Evolutionary conservation across 2,888 invertebrate species (phyloP), one percentile per base, ranked within the genome.

Genomic region (Acronicta psi): DNA sequence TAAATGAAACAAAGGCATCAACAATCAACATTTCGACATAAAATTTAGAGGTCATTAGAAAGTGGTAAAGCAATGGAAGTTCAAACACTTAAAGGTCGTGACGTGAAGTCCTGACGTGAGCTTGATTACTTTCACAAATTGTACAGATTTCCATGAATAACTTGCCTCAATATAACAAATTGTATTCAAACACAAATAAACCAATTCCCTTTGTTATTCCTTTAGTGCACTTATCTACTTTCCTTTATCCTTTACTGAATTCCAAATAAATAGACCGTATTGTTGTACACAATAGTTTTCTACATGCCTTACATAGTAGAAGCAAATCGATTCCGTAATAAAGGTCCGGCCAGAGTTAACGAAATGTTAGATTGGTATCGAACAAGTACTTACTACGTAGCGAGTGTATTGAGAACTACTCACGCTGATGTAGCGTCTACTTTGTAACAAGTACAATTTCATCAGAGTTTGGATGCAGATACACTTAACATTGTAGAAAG

Each of bases 301-400:
- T 34, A 31, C 18, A 49, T 65, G 59, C 23, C 31, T n/a, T 29
- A 51, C 43, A 41, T 44, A 56, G 41, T 52, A 45, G 31, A 18
- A 68, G 53, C 38, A 56, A 66, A 67, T 57, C 23, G 56, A 36
- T 50, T 68, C 18, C 38, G 49, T 56, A 56, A 50, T 67, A 68
- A 61, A 56, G 31, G 42, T 37, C 42, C 38, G 38, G 38, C 16
- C 36, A 23, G 34, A 60, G 46, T 55, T 46, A 68, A 56, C 42
- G 45, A 53, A 61, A 61, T 61, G 62, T 67, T 45, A 38, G 51
- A 56, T 61, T 47, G 47, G 37, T 44, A 52, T 45, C 34, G 34
- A 52, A 55, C 54, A 37, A 36, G 42, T 23, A 18, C 40, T 6
- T 18, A 45, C 3, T 20, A 18, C 37, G 38, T 9, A n/a, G 46